Evolutionary conservation across 2,113 vertebrate species (phyloP).

Genomic region (Pomatostomus ruficeps): DNA sequence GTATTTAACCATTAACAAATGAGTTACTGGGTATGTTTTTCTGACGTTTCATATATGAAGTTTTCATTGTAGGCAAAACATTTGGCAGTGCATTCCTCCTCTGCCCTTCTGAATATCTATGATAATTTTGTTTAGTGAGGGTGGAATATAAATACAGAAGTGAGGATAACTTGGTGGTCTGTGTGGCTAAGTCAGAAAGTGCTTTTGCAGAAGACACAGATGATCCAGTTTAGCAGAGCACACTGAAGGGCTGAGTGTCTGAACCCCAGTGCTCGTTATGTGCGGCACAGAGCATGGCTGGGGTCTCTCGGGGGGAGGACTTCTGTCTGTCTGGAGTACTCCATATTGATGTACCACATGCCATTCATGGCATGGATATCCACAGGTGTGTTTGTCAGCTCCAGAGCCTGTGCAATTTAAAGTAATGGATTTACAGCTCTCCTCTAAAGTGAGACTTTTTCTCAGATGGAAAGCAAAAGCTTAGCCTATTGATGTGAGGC

Average conservation of each 20-base stretch:
- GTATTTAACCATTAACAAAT: not conserved
- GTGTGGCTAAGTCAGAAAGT: not conserved
- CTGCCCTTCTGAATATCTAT: not conserved
- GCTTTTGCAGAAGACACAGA: not conserved
- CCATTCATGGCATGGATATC: not conserved
- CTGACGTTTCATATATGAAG: not conserved
- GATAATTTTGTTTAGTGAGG: not conserved
- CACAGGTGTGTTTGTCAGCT: not conserved
- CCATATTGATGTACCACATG: not conserved
- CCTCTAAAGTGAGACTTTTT: not conserved
- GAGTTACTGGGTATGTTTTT: not conserved
- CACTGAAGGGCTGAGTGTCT: not conserved
- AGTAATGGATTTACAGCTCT: not conserved
- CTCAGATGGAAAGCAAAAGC: not conserved
- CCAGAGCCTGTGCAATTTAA: not conserved
- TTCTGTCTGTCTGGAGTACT: not conserved
- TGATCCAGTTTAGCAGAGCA: not conserved
- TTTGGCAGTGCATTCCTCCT: not conserved
- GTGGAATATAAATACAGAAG: not conserved
- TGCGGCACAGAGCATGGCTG: rapidly evolving
- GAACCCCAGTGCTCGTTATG: rapidly evolving
- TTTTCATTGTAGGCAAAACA: not conserved
- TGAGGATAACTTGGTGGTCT: not conserved
- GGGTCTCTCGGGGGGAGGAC: not conserved
- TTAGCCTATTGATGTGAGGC: not conserved